Conservation (phyloP, 2,797 vertebrate genomes). For the Chelidonichthys spinosus region DNA sequence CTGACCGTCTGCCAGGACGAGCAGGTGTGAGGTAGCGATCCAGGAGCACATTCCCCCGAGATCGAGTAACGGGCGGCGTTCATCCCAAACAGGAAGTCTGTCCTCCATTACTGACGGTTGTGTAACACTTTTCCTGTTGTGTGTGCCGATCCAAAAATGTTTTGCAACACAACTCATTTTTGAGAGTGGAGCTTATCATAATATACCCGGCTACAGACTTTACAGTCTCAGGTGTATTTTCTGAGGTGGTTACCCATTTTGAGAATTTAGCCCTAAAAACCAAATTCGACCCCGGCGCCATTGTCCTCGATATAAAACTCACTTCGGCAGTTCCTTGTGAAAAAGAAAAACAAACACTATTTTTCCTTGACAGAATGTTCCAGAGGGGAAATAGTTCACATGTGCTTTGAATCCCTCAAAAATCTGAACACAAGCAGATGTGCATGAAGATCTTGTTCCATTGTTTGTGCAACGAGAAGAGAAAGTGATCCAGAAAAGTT, state of each 20-base stretch:
- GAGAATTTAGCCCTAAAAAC: constrained; percentile 4
- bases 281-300: constrained; percentile 19
- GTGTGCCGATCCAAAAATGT: constrained; percentile 63
- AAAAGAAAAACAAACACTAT: constrained; percentile 36
- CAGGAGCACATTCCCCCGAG: constrained; percentile 73
- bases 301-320: constrained; percentile 24
- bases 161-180: constrained; percentile 58
- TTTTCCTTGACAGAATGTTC: constrained; percentile 49
- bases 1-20: constrained; percentile 62
- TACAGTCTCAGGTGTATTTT: not conserved
- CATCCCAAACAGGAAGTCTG: constrained; percentile 73
- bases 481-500: constrained; percentile 26
- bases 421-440: constrained; percentile 60
- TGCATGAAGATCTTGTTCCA: constrained; percentile 39
- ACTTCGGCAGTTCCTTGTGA: constrained; percentile 30
- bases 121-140: constrained; percentile 69
- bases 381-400: constrained; percentile 59
- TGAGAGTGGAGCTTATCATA: not conserved
- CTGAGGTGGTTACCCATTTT: constrained; percentile 14
- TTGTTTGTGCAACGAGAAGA: constrained; percentile 33
- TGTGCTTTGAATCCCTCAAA: constrained; percentile 57
- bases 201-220: too few species aligned
- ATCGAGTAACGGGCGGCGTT: constrained; percentile 68
- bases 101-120: constrained; percentile 65
- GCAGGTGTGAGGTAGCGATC: constrained; percentile 73